phyloP scores from a whole-genome alignment of 2,888 invertebrate species.

The Andrena fulva region DNA sequence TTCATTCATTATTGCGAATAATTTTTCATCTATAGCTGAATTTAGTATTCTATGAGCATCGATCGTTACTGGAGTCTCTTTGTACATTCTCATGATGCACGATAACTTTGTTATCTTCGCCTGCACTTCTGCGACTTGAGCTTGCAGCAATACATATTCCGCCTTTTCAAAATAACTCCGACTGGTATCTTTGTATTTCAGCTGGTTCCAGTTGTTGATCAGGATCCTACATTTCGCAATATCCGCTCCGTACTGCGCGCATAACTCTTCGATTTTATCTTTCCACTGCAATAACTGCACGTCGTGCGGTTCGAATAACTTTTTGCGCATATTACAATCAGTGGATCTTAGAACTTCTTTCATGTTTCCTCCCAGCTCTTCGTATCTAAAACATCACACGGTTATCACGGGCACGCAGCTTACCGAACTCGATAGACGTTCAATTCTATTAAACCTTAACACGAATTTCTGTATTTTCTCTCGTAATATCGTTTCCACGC shows the following conservation, averaged over 20 bases:
- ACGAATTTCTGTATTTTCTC: conserved; percentile 77
- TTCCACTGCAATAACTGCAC: conserved; percentile 78
- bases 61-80: conserved; percentile 83
- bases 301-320: conserved; percentile 72
- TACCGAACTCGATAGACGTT: conserved; percentile 14
- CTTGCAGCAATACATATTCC: conserved; percentile 73
- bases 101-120: conserved; percentile 81
- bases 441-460: conserved; percentile 63
- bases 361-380: conserved; percentile 73
- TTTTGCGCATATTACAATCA: conserved; percentile 69
- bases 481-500: conserved; percentile 76
- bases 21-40: conserved; percentile 82
- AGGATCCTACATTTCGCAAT: conserved; percentile 77
- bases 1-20: conserved; percentile 79
- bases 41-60: conserved; percentile 83
- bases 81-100: conserved; percentile 83
- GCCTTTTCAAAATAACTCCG: conserved; percentile 80
- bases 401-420: background rate
- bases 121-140: conserved; percentile 80
- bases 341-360: conserved; percentile 73
- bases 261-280: conserved; percentile 81
- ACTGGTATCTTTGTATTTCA: conserved; percentile 79
- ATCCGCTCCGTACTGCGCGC: conserved; percentile 80
- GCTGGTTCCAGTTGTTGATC: conserved; percentile 80
- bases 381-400: conserved; percentile 73